Conservation (phyloP, 2,797 vertebrate species). For the Steatocranus sp. region DNA sequence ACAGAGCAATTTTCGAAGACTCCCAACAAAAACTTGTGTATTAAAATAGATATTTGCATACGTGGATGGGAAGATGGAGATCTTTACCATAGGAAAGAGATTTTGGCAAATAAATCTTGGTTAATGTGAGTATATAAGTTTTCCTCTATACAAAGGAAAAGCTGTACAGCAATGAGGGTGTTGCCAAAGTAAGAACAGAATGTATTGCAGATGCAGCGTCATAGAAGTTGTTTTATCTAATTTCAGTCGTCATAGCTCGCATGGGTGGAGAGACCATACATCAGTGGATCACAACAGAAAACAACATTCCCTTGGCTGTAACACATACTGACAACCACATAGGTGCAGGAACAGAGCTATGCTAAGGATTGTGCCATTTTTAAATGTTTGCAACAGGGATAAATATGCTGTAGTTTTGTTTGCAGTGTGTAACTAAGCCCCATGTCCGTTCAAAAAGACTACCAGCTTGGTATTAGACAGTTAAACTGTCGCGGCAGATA, state of each 20-base stretch:
- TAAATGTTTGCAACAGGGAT: not conserved
- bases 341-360: constrained; percentile 48
- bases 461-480: not conserved
- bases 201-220: constrained; percentile 33
- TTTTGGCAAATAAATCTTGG: constrained; percentile 71
- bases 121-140: constrained; percentile 42
- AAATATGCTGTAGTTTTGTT: not conserved
- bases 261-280: constrained; percentile 24
- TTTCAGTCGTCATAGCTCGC: constrained; percentile 39
- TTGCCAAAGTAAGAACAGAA: constrained; percentile 43
- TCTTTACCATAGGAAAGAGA: constrained; percentile 80
- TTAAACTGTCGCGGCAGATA: not conserved
- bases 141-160: constrained; percentile 63
- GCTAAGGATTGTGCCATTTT: constrained; percentile 38
- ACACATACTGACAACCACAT: constrained; percentile 18
- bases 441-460: not conserved
- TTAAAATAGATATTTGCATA: constrained; percentile 78
- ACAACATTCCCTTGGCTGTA: constrained; percentile 18
- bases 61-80: constrained; percentile 59
- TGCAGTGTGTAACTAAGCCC: not conserved
- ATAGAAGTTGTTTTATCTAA: constrained; percentile 23
- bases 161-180: constrained; percentile 48
- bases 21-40: constrained; percentile 58
- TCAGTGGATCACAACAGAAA: constrained; percentile 31
- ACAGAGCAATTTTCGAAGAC: constrained; percentile 50